These are phyloP conservation scores for Silurus glanis DNA, from an alignment of 2,113 vertebrate species.

Conservation along the genomic window DNA sequence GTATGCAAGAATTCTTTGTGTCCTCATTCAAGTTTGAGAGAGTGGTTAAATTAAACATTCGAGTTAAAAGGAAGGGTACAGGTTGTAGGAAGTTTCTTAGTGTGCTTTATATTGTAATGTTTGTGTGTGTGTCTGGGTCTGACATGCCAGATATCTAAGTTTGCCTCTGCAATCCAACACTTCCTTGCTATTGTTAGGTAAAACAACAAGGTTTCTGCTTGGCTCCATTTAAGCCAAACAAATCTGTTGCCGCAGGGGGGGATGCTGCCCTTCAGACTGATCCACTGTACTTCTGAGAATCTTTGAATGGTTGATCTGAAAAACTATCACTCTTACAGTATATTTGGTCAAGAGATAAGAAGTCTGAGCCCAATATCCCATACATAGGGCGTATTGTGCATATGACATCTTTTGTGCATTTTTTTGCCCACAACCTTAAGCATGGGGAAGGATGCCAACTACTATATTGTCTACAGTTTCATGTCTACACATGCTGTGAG, in stretches of 20 bases:
- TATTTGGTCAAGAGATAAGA: neutral
- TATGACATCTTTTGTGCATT: neutral
- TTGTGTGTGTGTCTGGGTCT: conserved; percentile 39
- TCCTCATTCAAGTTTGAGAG: neutral
- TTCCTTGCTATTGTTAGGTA: conserved; percentile 71
- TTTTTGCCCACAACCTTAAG: neutral
- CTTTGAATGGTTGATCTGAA: neutral
- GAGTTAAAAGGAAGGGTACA: no score
- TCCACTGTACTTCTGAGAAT: neutral
- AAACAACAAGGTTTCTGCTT: conserved; percentile 67
- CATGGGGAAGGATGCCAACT: neutral
- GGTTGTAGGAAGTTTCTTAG: no score
- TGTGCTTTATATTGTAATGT: neutral
- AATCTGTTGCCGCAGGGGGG: conserved; percentile 54
- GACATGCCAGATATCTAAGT: conserved; percentile 65
- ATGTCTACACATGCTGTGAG: neutral
- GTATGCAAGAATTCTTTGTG: conserved; percentile 15
- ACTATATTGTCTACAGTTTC: neutral
- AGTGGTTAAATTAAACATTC: neutral
- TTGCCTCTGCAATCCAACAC: conserved; percentile 70
- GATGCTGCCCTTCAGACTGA: neutral
- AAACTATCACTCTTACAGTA: neutral
- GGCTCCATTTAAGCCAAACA: conserved; percentile 57
- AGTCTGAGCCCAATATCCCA: neutral
- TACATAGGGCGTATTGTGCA: no score